phyloP scores from a whole-genome alignment of 2,888 invertebrate genomes.

The Meghimatium bilineatum region DNA sequence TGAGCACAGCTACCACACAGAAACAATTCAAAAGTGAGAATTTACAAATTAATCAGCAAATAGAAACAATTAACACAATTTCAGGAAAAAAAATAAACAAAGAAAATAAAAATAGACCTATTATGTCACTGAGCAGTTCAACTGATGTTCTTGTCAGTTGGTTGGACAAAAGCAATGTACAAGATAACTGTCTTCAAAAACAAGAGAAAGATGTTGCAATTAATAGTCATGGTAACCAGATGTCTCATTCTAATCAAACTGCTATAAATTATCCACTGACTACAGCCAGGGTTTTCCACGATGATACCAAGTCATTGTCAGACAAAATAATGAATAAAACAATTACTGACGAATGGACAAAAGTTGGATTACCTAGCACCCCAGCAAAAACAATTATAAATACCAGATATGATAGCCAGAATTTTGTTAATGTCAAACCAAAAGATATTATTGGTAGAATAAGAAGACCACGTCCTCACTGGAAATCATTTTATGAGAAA shows the following conservation, averaged over 20 bases:
- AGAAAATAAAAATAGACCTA: background rate
- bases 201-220: background rate
- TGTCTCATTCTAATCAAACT: background rate
- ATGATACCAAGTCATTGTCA: background rate
- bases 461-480: background rate
- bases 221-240: background rate
- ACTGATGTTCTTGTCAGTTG: slow-evolving; percentile 20
- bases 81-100: background rate
- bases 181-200: background rate
- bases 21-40: background rate
- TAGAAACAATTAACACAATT: background rate
- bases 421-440: background rate
- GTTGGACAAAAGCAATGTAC: background rate
- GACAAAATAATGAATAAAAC: background rate
- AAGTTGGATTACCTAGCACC: too few relatives aligned
- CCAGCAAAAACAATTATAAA: background rate
- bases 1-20: background rate
- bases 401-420: background rate
- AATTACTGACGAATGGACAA: background rate
- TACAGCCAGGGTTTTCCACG: background rate
- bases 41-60: too few relatives aligned
- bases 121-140: background rate
- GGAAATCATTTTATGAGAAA: background rate
- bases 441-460: background rate
- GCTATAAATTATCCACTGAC: background rate